Evolutionary conservation across 2,888 invertebrate species (phyloP), one percentile per base, ranked within the genome.

Genomic region (Morinoia aosen): DNA sequence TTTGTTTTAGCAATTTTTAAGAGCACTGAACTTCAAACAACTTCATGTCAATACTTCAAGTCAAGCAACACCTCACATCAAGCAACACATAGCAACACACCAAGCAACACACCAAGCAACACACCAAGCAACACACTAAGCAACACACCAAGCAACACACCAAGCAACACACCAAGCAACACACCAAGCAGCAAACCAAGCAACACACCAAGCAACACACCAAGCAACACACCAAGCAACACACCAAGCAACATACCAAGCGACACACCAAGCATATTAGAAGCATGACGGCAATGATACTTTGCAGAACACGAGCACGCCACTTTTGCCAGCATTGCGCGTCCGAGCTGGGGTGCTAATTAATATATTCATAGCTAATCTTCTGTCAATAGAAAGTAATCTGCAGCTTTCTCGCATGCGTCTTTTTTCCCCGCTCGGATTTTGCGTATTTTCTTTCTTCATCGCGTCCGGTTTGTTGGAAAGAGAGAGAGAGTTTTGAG

Each of bases 291-390:
- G 90, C 19, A 1, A 7, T 40, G 90, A 40, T 40, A 90, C 39
- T 90, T 90, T 90, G 7, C 19, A 90, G 14, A 48, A 39, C 25
- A 90, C 48, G 90, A 48, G 48, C 11, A 40, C 90, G 39, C 88
- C 90, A 12, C 90, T 90, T 39, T 90, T 90, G 39, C 40, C 40
- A 5, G 90, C 90, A 40, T 12, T 10, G 19, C 48, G 90, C n/a
- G 90, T 90, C 48, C 40, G 16, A 10, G 16, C 39, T 57, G 93
- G 48, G 56, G 48, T 7, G 57, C 56, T 93, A 93, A 93, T 93
- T 93, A 93, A 93, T 93, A 57, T 93, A 93, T 93, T 93, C 93
- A 93, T 93, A 48, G 93, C 93, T 93, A 93, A 93, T 93, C 93
- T 93, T 57, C 93, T 57, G 57, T 93, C 93, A 93, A 93, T 93